Evolutionary conservation across 2,113 vertebrate genomes (phyloP).

Genomic region (Megaceryle torquata): DNA sequence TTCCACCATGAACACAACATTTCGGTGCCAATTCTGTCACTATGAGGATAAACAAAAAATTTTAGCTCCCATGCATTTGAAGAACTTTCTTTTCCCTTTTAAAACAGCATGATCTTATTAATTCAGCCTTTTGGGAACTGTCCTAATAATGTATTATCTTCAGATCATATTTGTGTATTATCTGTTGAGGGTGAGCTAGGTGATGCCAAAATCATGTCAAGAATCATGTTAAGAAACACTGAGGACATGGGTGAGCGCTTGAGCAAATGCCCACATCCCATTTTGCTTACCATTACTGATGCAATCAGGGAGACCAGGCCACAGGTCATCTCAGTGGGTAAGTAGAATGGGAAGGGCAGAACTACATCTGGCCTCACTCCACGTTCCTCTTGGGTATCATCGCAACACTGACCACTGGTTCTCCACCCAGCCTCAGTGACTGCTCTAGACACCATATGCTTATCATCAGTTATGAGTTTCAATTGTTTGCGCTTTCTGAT

Average conservation of each 20-base stretch:
- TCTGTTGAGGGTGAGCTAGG: not conserved
- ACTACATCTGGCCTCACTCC: no score
- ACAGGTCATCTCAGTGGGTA: not conserved
- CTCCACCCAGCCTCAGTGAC: no score
- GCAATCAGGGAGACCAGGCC: not conserved
- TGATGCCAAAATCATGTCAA: not conserved
- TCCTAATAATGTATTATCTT: not conserved
- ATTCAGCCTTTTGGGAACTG: not conserved
- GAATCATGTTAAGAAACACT: not conserved
- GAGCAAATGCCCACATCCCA: not conserved
- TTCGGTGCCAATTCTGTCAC: not conserved
- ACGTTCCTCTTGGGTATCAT: no score
- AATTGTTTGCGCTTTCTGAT: no score
- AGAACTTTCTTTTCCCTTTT: not conserved
- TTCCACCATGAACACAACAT: not conserved
- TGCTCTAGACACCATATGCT: no score
- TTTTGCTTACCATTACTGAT: not conserved
- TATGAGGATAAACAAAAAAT: not conserved
- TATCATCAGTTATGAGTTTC: no score
- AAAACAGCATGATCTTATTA: not conserved
- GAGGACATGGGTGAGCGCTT: rapidly evolving
- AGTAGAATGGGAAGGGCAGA: no score
- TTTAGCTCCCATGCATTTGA: not conserved
- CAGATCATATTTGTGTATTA: not conserved
- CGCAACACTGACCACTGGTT: no score